phyloP scores from a whole-genome alignment of 2,797 vertebrate genomes.

The Trachops cirrhosus region DNA sequence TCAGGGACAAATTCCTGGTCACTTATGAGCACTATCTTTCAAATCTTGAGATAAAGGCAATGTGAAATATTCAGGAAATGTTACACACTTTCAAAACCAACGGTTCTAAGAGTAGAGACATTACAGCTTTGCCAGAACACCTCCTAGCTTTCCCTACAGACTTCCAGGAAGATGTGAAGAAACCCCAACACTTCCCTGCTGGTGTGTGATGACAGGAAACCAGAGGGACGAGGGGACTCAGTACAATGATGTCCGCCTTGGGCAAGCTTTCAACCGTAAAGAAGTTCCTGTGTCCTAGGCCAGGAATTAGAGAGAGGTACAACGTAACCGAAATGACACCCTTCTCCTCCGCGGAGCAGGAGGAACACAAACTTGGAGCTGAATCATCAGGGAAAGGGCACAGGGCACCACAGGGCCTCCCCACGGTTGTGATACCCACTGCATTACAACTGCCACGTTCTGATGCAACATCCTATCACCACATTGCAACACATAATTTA shows the following conservation, averaged over 20 bases:
- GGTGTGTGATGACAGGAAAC: background rate
- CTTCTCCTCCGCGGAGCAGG: background rate
- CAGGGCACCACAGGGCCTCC: background rate
- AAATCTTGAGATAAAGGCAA: conserved; percentile 62
- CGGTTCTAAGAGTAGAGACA: conserved; percentile 48
- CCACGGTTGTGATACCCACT: background rate
- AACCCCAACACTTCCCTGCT: conserved; percentile 12
- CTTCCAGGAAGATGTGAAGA: conserved; percentile 61
- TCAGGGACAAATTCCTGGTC: conserved; percentile 42
- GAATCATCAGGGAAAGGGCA: background rate
- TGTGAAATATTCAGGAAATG: conserved; percentile 70
- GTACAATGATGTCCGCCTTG: background rate
- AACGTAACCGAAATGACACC: background rate
- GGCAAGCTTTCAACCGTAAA: background rate
- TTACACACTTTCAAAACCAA: conserved; percentile 75
- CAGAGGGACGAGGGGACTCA: background rate
- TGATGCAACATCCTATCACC: conserved; percentile 67
- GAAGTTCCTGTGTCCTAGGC: background rate
- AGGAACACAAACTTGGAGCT: background rate
- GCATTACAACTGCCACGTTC: conserved; percentile 45
- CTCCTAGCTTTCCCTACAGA: conserved; percentile 41
- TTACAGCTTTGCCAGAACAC: background rate
- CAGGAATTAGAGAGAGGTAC: background rate
- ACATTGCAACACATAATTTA: conserved; percentile 69
- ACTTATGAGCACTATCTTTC: background rate